phyloP scores from a whole-genome alignment of 2,888 invertebrate genomes.

The Apamea anceps region DNA sequence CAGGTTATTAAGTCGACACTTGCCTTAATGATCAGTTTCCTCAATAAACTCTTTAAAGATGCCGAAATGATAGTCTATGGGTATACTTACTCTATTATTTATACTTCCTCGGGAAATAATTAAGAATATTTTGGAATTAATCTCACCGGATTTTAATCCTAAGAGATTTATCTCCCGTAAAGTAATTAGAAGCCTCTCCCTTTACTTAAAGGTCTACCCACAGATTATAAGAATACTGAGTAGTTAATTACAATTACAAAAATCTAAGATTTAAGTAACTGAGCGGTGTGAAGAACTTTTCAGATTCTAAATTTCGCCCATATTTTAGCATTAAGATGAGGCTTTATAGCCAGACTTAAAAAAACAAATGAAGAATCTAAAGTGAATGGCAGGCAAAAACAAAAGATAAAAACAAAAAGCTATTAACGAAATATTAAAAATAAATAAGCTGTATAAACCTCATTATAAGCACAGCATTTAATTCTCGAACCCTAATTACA shows the following conservation, averaged over 20 bases:
- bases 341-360: conserved; percentile 15
- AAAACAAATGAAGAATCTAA: conserved; percentile 2
- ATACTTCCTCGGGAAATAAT: conserved; percentile 49
- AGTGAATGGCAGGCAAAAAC: conserved; percentile 10
- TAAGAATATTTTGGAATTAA: conserved; percentile 45
- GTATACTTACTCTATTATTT: conserved; percentile 27
- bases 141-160: conserved; percentile 44
- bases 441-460: conserved; percentile 30
- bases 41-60: conserved; percentile 45
- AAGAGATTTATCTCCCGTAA: conserved; percentile 59
- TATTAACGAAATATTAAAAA: conserved; percentile 26
- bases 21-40: conserved; percentile 47
- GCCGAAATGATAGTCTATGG: conserved; percentile 39
- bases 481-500: conserved; percentile 53
- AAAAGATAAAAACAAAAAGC: conserved; percentile 16
- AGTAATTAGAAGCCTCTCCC: conserved; percentile 53
- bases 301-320: conserved; percentile 10
- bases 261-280: conserved; percentile 37
- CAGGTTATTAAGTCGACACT: conserved; percentile 49
- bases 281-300: conserved; percentile 8
- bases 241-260: conserved; percentile 42
- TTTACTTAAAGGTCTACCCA: conserved; percentile 46
- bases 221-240: conserved; percentile 47
- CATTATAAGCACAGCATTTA: conserved; percentile 40
- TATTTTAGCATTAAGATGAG: conserved; percentile 25